Conservation (phyloP, 1,140 invertebrate species). For the Oedothorax gibbosus region DNA sequence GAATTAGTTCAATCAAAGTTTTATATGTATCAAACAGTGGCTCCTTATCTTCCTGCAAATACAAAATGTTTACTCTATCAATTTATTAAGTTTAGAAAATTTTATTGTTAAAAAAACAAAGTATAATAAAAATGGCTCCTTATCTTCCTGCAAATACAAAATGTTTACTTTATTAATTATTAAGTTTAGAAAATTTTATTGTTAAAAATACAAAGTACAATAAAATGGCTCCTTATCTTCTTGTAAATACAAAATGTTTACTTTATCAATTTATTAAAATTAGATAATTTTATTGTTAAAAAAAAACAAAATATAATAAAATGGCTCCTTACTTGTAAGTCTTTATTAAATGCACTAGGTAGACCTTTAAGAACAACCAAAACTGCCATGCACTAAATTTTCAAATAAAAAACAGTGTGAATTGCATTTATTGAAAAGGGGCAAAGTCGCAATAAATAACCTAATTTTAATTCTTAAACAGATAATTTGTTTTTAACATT, state of each 20-base stretch:
- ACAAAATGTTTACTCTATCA: not conserved
- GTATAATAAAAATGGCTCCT: too few relatives aligned
- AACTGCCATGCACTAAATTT: conserved; percentile 72
- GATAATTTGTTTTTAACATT: too few relatives aligned
- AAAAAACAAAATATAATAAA: too few relatives aligned
- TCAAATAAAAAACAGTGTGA: conserved; percentile 13
- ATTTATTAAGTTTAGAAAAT: not conserved
- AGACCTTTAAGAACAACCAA: conserved; percentile 81
- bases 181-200: too few relatives aligned
- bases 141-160: conserved; percentile 74
- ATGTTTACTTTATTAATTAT: not conserved
- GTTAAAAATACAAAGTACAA: too few relatives aligned
- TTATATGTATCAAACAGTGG: conserved; percentile 80
- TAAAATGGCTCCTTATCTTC: conserved; percentile 84
- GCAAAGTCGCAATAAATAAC: too few relatives aligned
- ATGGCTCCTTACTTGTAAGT: conserved; percentile 76
- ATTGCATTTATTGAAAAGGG: not conserved
- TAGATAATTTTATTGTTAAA: too few relatives aligned
- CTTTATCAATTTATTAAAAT: too few relatives aligned
- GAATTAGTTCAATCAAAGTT: conserved; percentile 74
- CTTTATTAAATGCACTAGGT: conserved; percentile 89
- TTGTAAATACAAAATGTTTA: conserved; percentile 61
- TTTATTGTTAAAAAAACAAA: too few relatives aligned
- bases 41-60: conserved; percentile 78
- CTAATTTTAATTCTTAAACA: too few relatives aligned